Conservation (phyloP, 1,140 invertebrate genomes). For the Tetraneura akinire region DNA sequence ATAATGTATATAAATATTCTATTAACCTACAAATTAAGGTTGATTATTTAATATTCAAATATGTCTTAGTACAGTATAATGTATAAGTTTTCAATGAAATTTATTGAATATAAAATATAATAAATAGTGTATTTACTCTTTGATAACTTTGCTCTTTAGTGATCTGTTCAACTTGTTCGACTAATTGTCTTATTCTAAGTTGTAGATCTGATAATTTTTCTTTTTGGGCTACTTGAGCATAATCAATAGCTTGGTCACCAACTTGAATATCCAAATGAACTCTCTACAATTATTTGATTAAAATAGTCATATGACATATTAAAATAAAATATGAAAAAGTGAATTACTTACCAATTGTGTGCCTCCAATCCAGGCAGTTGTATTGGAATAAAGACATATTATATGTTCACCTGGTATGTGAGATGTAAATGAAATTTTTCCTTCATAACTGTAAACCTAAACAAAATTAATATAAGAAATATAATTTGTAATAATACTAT, state of each 20-base stretch:
- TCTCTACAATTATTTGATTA: constrained; percentile 62
- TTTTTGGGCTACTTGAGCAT: constrained; percentile 95
- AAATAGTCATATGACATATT: too few species aligned
- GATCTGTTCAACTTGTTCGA: constrained; percentile 99
- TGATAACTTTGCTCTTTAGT: constrained; percentile 99
- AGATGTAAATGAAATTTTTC: constrained; percentile 95
- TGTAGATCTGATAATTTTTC: constrained; percentile 97
- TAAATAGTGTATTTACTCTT: constrained; percentile 69
- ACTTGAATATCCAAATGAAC: constrained; percentile 99
- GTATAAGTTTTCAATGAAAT: too few species aligned
- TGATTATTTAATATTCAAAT: too few species aligned
- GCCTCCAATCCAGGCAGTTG: constrained; percentile 94
- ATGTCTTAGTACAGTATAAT: too few species aligned
- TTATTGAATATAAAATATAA: neutral
- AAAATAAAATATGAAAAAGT: neutral
- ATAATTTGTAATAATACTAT: too few species aligned
- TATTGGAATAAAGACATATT: constrained; percentile 98
- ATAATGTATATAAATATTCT: too few species aligned
- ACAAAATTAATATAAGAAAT: neutral
- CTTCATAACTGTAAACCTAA: constrained; percentile 89
- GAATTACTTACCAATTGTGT: constrained; percentile 76
- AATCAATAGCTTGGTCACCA: constrained; percentile 97
- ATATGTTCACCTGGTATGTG: constrained; percentile 95
- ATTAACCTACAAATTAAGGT: too few species aligned
- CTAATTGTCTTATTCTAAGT: constrained; percentile 88